phyloP scores from a whole-genome alignment of 2,888 invertebrate species.

The Drosophila acutilabella region DNA sequence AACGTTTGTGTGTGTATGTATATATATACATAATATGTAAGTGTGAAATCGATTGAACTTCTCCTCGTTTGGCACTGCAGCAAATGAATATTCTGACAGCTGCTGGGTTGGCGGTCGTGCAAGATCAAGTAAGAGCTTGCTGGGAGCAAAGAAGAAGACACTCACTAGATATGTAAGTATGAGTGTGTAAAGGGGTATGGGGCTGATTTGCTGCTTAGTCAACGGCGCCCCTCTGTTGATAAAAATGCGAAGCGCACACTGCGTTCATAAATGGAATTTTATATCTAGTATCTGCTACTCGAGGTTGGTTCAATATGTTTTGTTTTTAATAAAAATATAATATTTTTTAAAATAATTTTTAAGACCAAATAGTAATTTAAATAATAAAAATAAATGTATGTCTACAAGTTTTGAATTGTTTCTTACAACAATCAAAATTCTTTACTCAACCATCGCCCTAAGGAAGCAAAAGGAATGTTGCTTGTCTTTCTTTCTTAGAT shows the following conservation, averaged over 20 bases:
- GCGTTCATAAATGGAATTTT: constrained; percentile 8
- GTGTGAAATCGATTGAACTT: constrained; percentile 58
- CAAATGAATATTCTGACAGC: constrained; percentile 59
- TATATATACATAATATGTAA: no score
- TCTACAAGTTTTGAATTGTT: no score
- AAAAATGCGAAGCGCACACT: constrained; percentile 4
- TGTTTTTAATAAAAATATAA: no score
- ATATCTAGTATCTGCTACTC: not conserved
- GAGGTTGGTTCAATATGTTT: constrained; percentile 2
- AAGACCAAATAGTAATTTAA: no score
- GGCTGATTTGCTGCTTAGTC: constrained; percentile 20
- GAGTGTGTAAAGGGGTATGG: not conserved
- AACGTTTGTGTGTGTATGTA: constrained; percentile 16
- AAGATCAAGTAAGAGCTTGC: constrained; percentile 7
- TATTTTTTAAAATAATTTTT: not conserved
- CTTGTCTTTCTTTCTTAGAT: not conserved
- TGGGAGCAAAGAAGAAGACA: not conserved
- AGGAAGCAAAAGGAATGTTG: not conserved
- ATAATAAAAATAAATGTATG: no score
- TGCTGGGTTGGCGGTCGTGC: constrained; percentile 18
- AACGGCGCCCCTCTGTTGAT: constrained; percentile 32
- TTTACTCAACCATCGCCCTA: constrained; percentile 10
- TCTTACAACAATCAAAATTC: not conserved
- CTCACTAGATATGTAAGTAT: not conserved
- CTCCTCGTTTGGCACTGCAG: constrained; percentile 47